Conservation (phyloP, 1,140 invertebrate genomes). For the Teleogryllus occipitalis region DNA sequence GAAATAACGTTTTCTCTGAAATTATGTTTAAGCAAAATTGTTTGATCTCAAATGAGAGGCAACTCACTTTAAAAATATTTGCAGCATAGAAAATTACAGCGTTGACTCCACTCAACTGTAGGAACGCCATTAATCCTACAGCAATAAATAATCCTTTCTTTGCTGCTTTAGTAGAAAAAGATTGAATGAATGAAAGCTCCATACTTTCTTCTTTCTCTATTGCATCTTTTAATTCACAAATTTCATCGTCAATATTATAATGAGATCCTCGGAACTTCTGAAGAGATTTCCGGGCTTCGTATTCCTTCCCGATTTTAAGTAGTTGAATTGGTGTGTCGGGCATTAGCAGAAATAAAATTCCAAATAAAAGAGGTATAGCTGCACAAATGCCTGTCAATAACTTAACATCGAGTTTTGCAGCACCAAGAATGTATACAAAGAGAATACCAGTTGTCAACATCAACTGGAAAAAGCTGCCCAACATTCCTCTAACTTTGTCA, state of each 20-base stretch:
- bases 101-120: conserved; percentile 75
- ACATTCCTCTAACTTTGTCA: conserved; percentile 61
- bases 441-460: conserved; percentile 74
- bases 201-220: conserved; percentile 40
- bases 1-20: too few species aligned
- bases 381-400: conserved; percentile 40
- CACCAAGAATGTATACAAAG: conserved; percentile 53
- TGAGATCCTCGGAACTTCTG: conserved; percentile 47
- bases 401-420: too few species aligned
- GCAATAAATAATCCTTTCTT: conserved; percentile 61
- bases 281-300: conserved; percentile 46
- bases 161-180: conserved; percentile 48
- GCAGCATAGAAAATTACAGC: conserved; percentile 81
- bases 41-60: too few species aligned
- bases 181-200: conserved; percentile 43
- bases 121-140: conserved; percentile 70
- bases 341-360: conserved; percentile 58
- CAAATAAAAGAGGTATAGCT: conserved; percentile 54
- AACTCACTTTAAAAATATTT: conserved; percentile 54
- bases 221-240: conserved; percentile 47
- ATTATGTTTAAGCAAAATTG: too few species aligned
- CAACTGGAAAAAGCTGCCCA: conserved; percentile 77
- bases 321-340: conserved; percentile 72
- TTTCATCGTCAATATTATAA: conserved; percentile 35
- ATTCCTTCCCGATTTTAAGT: conserved; percentile 40